A percentile compares a stretch with the other conserved stretches of the same genome.
Conservation (phyloP, 2,888 invertebrate species). For the Dendrolimus pini region DNA sequence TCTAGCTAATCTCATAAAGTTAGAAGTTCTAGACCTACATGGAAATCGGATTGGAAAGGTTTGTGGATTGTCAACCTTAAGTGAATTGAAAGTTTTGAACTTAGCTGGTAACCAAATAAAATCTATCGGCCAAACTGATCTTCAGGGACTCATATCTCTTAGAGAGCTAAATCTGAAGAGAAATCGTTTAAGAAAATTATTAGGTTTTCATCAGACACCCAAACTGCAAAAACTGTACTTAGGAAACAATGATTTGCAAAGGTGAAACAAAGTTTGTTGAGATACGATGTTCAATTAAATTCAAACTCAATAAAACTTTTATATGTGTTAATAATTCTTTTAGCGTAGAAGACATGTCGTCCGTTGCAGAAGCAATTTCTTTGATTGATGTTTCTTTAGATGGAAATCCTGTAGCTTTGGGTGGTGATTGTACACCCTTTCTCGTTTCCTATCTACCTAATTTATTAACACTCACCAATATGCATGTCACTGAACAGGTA, state of each 20-base stretch:
- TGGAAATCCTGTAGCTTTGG: slow-evolving; percentile 88
- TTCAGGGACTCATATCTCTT: slow-evolving; percentile 85
- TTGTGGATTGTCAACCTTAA: slow-evolving; percentile 80
- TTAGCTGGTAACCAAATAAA: slow-evolving; percentile 94
- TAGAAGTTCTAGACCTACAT: slow-evolving; percentile 95
- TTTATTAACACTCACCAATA: slow-evolving; percentile 83
- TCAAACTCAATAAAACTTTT: not conserved
- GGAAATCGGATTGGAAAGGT: slow-evolving; percentile 92
- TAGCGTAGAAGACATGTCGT: slow-evolving; percentile 91
- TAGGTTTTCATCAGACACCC: slow-evolving; percentile 87
- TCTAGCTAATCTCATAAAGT: slow-evolving; percentile 80
- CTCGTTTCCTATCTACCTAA: slow-evolving; percentile 87
- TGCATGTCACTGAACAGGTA: slow-evolving; percentile 87
- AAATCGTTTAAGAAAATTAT: slow-evolving; percentile 87
- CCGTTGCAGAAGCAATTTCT: slow-evolving; percentile 85
- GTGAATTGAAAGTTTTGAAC: slow-evolving; percentile 92
- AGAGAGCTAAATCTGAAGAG: slow-evolving; percentile 93
- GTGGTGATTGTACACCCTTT: slow-evolving; percentile 89
- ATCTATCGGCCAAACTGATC: slow-evolving; percentile 84
- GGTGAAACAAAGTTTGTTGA: slow-evolving; percentile 30
- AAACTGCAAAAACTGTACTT: slow-evolving; percentile 87
- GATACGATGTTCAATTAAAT: not conserved
- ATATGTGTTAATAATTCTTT: slow-evolving; percentile 16
- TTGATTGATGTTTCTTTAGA: slow-evolving; percentile 91
- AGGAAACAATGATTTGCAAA: slow-evolving; percentile 86